Evolutionary conservation across 2,113 vertebrate species (phyloP), one percentile per base, ranked within the genome.

Genomic region (Strigops habroptila): DNA sequence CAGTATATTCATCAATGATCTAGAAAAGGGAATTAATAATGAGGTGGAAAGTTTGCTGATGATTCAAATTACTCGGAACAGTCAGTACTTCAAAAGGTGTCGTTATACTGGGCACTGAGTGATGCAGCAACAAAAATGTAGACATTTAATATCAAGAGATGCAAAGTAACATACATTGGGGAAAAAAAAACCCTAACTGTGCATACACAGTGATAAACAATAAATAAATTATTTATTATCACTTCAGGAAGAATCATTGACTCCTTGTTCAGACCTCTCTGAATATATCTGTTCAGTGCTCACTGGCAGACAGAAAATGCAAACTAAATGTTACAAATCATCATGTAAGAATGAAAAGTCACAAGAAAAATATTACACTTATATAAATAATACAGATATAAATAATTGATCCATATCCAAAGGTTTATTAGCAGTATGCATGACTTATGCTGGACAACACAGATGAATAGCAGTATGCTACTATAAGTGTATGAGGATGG

Each of bases 21-120:
- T 69, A 57, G 51, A 89, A 94, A 91, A 92, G 14, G 21, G 73
- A 93, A 96, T 81, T 92, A 83, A 88, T 81, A 79, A 92, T 60
- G 80, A 96, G 77, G 75, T 30, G 31, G 84, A 60, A 95, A 84
- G 70, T 89, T 76, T 11, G 5, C 83, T 82, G 89, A 91, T 24
- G 27, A 84, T 75, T 77, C 43, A 91, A 82, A 82, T 91, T 64
- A 69, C 74, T 79, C 63, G 57, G 27, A 90, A 65, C 16, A 91
- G 77, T 85, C 93, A 85, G 68, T 85, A 87, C 18, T 64, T 81
- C 62, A 91, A 71, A 92, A 82, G 52, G 51, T 75, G 46, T 46
- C 6, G 1, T 73, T 90, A 70, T 35, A 44, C 43, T 71, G 69
- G 82, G 86, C 43, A 64, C 18, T 6, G 71, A 93, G 53, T 37